Evolutionary conservation across 2,113 vertebrate species (phyloP).

Genomic region (Stercorarius parasiticus): DNA sequence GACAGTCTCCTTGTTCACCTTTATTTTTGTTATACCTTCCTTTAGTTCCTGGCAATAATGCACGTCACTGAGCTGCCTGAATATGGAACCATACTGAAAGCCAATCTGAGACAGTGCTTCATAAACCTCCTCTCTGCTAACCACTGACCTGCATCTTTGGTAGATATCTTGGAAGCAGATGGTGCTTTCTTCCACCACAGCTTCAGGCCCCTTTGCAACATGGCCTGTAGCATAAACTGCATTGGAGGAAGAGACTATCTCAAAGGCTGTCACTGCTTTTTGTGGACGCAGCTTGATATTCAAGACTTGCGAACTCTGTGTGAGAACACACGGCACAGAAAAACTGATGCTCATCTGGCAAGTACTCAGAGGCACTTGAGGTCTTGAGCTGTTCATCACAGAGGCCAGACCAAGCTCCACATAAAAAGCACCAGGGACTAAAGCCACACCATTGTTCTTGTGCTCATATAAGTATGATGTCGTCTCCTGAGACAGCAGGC

Average conservation of each 20-base stretch:
- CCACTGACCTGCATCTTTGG: slow-evolving; percentile 73
- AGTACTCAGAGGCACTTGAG: slow-evolving; percentile 70
- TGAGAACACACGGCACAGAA: slow-evolving; percentile 72
- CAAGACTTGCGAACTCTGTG: slow-evolving; percentile 65
- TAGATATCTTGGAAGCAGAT: slow-evolving; percentile 72
- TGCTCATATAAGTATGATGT: slow-evolving; percentile 80
- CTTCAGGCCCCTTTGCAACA: slow-evolving; percentile 30
- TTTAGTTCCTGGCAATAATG: slow-evolving; percentile 78
- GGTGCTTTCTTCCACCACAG: slow-evolving; percentile 69
- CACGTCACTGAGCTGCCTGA: slow-evolving; percentile 78
- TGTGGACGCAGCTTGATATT: slow-evolving; percentile 70
- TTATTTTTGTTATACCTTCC: slow-evolving; percentile 79
- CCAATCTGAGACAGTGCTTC: slow-evolving; percentile 72
- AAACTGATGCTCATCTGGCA: slow-evolving; percentile 78
- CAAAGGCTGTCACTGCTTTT: slow-evolving; percentile 68
- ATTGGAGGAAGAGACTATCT: slow-evolving; percentile 72
- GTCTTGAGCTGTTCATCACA: slow-evolving; percentile 68
- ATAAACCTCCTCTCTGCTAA: slow-evolving; percentile 74
- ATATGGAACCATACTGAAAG: slow-evolving; percentile 81
- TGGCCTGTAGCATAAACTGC: slow-evolving; percentile 77
- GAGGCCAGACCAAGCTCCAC: slow-evolving; percentile 82
- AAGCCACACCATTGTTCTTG: slow-evolving; percentile 74
- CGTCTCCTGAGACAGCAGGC: slow-evolving; percentile 64
- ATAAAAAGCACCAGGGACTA: slow-evolving; percentile 82
- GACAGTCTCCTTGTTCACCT: slow-evolving; percentile 68